phyloP scores from a whole-genome alignment of 2,888 invertebrate species.

The Pristionchus arcanus region DNA sequence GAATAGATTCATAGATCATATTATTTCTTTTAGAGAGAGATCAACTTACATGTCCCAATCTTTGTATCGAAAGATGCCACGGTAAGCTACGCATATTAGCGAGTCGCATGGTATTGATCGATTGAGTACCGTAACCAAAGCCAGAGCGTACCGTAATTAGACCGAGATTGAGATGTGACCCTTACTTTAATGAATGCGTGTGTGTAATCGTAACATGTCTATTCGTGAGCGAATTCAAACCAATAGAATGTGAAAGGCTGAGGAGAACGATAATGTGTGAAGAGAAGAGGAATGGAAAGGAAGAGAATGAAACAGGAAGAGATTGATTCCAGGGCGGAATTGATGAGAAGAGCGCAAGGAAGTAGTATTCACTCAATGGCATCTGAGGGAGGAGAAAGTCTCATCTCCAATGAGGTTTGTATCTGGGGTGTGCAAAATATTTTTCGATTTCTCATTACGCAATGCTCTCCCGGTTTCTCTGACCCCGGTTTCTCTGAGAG shows the following conservation, averaged over 20 bases:
- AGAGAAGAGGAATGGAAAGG: background rate
- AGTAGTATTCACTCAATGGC: slow-evolving; percentile 51
- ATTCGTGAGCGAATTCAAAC: slow-evolving; percentile 11
- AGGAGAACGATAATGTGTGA: background rate
- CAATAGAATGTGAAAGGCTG: background rate
- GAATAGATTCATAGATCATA: background rate
- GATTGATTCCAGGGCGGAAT: slow-evolving; percentile 47
- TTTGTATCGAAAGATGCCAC: slow-evolving; percentile 53
- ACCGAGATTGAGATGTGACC: background rate
- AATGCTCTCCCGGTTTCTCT: too few relatives aligned
- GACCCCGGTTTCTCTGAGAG: too few relatives aligned
- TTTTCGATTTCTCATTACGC: too few relatives aligned
- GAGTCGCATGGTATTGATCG: slow-evolving; percentile 33
- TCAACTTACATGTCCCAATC: slow-evolving; percentile 53
- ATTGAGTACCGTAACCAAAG: slow-evolving; percentile 17
- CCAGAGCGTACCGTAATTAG: slow-evolving; percentile 31
- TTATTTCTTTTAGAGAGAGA: slow-evolving; percentile 31
- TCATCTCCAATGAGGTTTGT: slow-evolving; percentile 48
- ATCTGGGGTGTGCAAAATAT: too few relatives aligned
- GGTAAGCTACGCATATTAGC: slow-evolving; percentile 33
- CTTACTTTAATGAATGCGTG: slow-evolving; percentile 27
- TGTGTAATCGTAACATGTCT: slow-evolving; percentile 27
- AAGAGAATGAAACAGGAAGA: background rate
- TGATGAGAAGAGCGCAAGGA: slow-evolving; percentile 50
- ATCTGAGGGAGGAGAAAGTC: slow-evolving; percentile 51